These are phyloP conservation scores for Lepeophtheirus nordmannii DNA, from an alignment of 2,888 invertebrate genomes.

Conservation along the genomic window DNA sequence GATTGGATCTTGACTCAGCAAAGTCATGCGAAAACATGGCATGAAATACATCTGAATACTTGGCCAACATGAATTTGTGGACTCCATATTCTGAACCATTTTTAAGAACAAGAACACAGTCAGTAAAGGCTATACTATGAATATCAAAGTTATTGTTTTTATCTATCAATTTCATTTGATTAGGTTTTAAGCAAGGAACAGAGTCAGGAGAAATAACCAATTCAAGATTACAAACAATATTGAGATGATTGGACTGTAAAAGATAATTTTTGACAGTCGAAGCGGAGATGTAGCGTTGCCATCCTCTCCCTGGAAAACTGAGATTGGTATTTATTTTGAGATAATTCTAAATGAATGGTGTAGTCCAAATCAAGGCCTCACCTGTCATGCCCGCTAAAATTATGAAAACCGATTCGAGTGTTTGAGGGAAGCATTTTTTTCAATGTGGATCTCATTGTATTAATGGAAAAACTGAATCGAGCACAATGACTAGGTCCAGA, in stretches of 20 bases:
- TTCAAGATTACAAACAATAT: background rate
- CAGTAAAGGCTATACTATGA: background rate
- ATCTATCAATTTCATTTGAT: too few relatives aligned
- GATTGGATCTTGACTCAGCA: constrained; percentile 10
- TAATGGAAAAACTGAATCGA: too few relatives aligned
- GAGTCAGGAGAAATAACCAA: background rate
- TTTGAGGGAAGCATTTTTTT: too few relatives aligned
- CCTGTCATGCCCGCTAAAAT: too few relatives aligned
- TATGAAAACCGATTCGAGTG: too few relatives aligned
- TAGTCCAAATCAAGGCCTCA: too few relatives aligned
- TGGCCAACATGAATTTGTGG: constrained; percentile 21
- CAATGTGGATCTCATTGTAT: too few relatives aligned
- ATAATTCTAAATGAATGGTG: too few relatives aligned
- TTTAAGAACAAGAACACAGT: background rate
- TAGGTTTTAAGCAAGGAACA: too few relatives aligned
- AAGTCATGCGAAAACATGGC: constrained; percentile 24
- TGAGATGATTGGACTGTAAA: background rate
- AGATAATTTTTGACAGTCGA: background rate
- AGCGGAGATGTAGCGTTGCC: background rate
- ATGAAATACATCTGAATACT: constrained; percentile 15
- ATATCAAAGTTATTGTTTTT: background rate
- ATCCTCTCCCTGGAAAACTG: background rate
- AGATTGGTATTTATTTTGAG: too few relatives aligned
- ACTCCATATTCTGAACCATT: background rate
- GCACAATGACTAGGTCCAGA: constrained; percentile 7